phyloP scores from a whole-genome alignment of 2,113 vertebrate species.

The Solea solea region DNA sequence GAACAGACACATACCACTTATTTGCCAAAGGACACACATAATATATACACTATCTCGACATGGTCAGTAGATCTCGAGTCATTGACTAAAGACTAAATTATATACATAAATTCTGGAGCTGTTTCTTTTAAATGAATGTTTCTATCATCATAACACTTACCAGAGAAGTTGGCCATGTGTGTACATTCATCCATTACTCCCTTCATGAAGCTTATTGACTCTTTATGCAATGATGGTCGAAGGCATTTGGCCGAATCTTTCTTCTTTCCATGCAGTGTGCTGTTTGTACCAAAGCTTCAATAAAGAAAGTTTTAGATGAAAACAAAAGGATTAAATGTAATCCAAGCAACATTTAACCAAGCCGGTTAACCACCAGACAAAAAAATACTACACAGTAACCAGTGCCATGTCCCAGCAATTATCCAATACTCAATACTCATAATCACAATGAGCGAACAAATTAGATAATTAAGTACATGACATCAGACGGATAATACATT shows the following conservation, averaged over 20 bases:
- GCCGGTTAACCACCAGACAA: not conserved
- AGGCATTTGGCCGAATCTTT: slow-evolving; percentile 1
- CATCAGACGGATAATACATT: too few species aligned
- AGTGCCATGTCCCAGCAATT: too few species aligned
- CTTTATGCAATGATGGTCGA: slow-evolving; percentile 83
- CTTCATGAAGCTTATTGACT: slow-evolving; percentile 97
- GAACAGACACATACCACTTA: not conserved
- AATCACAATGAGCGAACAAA: too few species aligned
- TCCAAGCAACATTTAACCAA: not conserved
- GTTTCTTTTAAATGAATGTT: too few species aligned
- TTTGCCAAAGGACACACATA: not conserved
- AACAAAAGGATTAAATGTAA: not conserved
- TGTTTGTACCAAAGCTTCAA: slow-evolving; percentile 5
- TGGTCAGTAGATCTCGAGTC: not conserved
- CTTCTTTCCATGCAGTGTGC: slow-evolving; percentile 29
- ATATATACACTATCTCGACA: not conserved
- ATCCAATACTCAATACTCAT: too few species aligned
- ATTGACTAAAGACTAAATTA: not conserved
- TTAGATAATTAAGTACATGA: too few species aligned
- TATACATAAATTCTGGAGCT: not conserved
- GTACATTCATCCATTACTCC: slow-evolving; percentile 99
- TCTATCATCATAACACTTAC: slow-evolving; percentile 72
- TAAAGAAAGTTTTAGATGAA: not conserved
- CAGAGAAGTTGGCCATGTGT: slow-evolving; percentile 97
- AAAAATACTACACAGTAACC: not conserved